Evolutionary conservation across 2,113 vertebrate genomes (phyloP), one percentile per base, ranked within the genome.

Genomic region (Pitta sordida): DNA sequence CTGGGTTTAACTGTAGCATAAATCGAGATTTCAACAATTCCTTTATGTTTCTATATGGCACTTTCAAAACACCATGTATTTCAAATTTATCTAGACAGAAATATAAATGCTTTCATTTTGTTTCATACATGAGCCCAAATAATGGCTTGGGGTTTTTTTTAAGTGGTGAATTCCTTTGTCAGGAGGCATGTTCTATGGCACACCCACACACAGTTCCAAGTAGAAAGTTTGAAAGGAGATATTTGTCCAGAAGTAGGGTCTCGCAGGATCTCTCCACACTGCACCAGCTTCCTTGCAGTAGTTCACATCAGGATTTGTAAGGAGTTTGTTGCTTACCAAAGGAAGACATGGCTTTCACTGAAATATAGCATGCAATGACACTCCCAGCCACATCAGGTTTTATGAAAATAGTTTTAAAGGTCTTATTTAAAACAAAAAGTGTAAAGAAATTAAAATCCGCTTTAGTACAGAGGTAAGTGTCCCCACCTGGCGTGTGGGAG

Each of bases 21-120:
- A 96, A 93, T 91, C 1, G 10, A 60, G 34, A 71, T 95, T 85
- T 95, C 58, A 84, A 86, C 86, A 76, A 89, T 92, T 94, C 27
- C 64, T 92, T 89, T 91, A 21, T 68, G 74, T 96, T 78, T 95
- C 8, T 36, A 29, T 58, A 36, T 16, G 10, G 32, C 26, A 63
- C 24, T 81, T 73, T 93, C 69, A 89, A 75, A 90, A 48, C 49
- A 78, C 26, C 15, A 16, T 41, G 10, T 83, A 89, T 92, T 92
- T 94, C 85, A 80, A 91, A 62, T 71, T 84, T 74, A 81, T 88
- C 88, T 87, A 93, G 65, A 48, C 14, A 71, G 68, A 67, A 59
- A 85, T 51, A 68, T 9, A 91, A 94, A 74, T 49, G 13, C 11
- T 83, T 26, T 78, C 15, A 56, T 91, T 96, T 96, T 71, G 18